Base-by-base conservation (phyloP, 2,113 vertebrate genomes). In the Argyrosomus japonicus region DNA sequence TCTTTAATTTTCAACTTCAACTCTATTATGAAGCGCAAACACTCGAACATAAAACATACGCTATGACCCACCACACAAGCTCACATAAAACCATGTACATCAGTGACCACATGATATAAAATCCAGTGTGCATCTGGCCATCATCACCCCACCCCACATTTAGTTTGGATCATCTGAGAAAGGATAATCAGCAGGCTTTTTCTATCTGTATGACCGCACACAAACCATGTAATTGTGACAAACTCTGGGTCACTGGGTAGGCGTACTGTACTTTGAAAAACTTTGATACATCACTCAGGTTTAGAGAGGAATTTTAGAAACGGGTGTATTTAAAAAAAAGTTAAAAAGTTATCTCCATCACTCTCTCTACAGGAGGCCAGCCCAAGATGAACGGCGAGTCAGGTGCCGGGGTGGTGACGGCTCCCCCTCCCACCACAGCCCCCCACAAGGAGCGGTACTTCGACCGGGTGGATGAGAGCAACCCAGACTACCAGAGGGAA, bases 371-470 rank as follows among this genome's bases (percentile, higher is more conserved):
- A 95, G 94, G 93, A 94, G 92, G 89, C 73, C 85, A 89, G 81
- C 53, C 79, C 94, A 95, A 95, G 89, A 99, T 99, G 98, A 99
- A 99, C 94, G 98, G 98, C 92, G 97, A 98, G 75, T 96, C 97
- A 76, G 96, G 95, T 82, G 96, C 96, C 45, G 96, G 97, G 81
- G 98, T 99, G 96, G 98, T 99, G 96, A 99, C 97, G 77, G 97
- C 97, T 93, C 97, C 97, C 91, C 98, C 98, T 81, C 97, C 97
- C 82, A 96, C 97, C 87, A 97, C 97, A 57, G 97, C 96, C 11
- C 98, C 98, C 64, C 98, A 99, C 93, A 99, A 97, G 93, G 98
- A 99, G 95, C 97, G 97, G 40, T 99, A 99, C 88, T 99, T 99
- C 19, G 98, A 99, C 93, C 95, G 98, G 45, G 97, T 99, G 73